Evolutionary conservation across 2,113 vertebrate genomes (phyloP), one percentile per base, ranked within the genome.

Genomic region (human (Homo sapiens)): DNA sequence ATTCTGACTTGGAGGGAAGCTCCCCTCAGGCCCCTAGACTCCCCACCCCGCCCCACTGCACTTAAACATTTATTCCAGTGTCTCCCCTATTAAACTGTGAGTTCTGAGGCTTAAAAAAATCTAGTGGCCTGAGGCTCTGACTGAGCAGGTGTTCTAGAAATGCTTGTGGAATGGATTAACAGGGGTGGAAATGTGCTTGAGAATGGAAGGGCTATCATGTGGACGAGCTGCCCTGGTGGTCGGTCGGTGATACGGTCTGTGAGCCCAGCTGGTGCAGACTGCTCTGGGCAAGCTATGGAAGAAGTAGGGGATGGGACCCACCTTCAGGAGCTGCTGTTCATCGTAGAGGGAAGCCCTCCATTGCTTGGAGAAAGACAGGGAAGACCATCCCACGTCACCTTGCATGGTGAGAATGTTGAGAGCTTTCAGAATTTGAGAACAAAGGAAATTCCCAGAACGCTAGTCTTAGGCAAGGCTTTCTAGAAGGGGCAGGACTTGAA

Each of bases 131-230:
- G 1, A 76, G 43, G 70, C 93, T 85, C 66, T 84, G 84, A 50
- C 48, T 84, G 55, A 70, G 83, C 73, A 89, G 82, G 78, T 80
- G 30, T 75, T 92, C 61, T 72, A 32, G 50, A 92, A 85, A 17
- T 59, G 35, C 27, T 81, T 70, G 75, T 66, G 57, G 81, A 57
- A 35, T 82, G 73, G 50, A 20, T 78, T 38, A 81, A 8, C n/a
- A 52, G 16, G n/a, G 48, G 55, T 40, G 25, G 86, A 57, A 50
- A 7, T 16, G 40, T 73, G 68, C 82, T 76, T 11, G 50, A 75
- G 76, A 84, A 55, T 2, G 13, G 18, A 55, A 50, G 70, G 70
- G 59, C 30, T 48, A 57, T 25, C 1, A 0, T 35, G 43, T 11
- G 11, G 38, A 84, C 6, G 1, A 35, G 43, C 52, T 43, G 9